Evolutionary conservation across 2,888 invertebrate genomes (phyloP).

Genomic region (Operophtera brumata): DNA sequence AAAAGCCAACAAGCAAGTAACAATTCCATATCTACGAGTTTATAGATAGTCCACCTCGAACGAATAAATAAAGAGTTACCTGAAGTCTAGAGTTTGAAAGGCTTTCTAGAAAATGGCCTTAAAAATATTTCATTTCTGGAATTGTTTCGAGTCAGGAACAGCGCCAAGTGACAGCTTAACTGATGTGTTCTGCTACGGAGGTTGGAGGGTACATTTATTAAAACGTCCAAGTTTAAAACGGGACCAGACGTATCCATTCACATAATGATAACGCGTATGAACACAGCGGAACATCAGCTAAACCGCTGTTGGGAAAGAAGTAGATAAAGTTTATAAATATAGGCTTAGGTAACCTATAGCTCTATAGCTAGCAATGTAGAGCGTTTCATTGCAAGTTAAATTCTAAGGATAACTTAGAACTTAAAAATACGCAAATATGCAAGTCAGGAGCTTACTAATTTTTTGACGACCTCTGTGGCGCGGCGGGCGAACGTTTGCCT

Average conservation of each 20-base stretch:
- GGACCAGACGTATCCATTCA: conserved; percentile 37
- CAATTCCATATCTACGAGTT: conserved; percentile 28
- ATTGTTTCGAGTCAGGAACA: conserved; percentile 72
- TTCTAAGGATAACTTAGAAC: neutral
- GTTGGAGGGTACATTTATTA: conserved; percentile 66
- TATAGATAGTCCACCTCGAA: conserved; percentile 20
- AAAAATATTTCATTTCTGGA: conserved; percentile 76
- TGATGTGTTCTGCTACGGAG: conserved; percentile 63
- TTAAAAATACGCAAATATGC: no score
- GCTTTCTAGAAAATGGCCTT: conserved; percentile 74
- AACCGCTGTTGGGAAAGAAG: conserved; percentile 6
- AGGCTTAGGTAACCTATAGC: no score
- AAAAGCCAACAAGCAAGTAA: conserved; percentile 10
- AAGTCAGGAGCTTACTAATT: no score
- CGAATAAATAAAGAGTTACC: conserved; percentile 64
- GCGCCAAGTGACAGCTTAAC: conserved; percentile 72
- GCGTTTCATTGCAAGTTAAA: neutral
- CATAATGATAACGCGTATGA: conserved; percentile 30
- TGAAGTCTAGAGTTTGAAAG: conserved; percentile 53
- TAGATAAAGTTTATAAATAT: neutral
- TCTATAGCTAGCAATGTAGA: neutral
- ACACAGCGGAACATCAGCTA: conserved; percentile 17
- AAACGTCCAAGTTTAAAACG: conserved; percentile 52
- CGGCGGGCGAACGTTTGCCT: no score
- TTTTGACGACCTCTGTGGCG: no score